Evolutionary conservation across 2,797 vertebrate species (phyloP), one percentile per base, ranked within the genome.

Genomic region (Sebastes steindachneri): DNA sequence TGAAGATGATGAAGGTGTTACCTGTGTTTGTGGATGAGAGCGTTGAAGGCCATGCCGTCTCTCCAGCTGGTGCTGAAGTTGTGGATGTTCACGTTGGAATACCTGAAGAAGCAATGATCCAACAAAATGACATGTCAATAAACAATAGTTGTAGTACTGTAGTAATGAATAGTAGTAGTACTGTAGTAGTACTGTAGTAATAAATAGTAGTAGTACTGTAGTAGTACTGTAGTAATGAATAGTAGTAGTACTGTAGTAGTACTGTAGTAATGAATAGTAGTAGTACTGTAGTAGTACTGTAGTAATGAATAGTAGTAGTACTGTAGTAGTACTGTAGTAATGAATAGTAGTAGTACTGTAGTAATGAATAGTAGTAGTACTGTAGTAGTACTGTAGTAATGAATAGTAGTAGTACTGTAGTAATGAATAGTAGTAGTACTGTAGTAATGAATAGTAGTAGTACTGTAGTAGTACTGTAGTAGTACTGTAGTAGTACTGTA

Each of bases 11-110:
- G 35, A 37, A 2, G 35, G 0, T 37, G 35, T 10, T 33, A 33
- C 33, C 33, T 33, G 31, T 35, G 33, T 92, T 98, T 98, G 93
- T 98, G 97, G 90, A 98, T 97, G 73, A 98, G 96, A 5, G 97
- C 97, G 7, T 98, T 98, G 95, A 98, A 98, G 17, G 97, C 97
- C 97, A 98, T 98, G 26, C 97, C 97, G 0, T 98, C 97, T 81
- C 97, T 96, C 97, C 97, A 98, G 95, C 97, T 98, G 0, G 97
- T 98, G 41, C 95, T 96, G 74, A 98, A 98, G 92, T 98, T 98
- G 94, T 97, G 97, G 83, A 98, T 98, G 90, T 98, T 98, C 85
- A 98, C 97, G 0, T 98, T 98, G 70, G 97, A 96, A 86, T 98
- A 98, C n/a, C 97, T 98, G 92, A 75, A 6, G 37, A 69, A 37